Conservation (phyloP, 1,140 invertebrate genomes). For the Formica selysi region DNA sequence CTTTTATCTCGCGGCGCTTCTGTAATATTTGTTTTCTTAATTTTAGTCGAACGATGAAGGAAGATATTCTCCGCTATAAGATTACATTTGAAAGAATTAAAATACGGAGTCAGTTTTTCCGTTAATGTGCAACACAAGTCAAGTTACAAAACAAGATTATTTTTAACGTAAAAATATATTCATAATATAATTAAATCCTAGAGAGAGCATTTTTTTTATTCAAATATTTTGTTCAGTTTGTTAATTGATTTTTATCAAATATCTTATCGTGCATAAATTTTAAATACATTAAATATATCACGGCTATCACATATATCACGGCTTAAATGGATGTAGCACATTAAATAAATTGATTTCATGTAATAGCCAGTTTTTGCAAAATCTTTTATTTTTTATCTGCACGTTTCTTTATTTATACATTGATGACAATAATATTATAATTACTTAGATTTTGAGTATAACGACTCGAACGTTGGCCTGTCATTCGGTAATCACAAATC, state of each 20-base stretch:
- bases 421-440: slow-evolving; percentile 21
- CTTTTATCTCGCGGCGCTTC: slow-evolving; percentile 83
- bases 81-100: slow-evolving; percentile 50
- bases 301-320: not conserved
- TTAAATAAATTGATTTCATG: slow-evolving; percentile 48
- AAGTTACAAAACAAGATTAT: slow-evolving; percentile 26
- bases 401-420: not conserved
- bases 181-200: not conserved
- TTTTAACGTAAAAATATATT: not conserved
- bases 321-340: not conserved
- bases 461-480: slow-evolving; percentile 60
- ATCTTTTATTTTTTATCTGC: not conserved
- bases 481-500: slow-evolving; percentile 67
- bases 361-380: slow-evolving; percentile 10
- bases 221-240: not conserved
- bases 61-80: slow-evolving; percentile 23
- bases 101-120: slow-evolving; percentile 25
- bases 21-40: slow-evolving; percentile 77
- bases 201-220: not conserved
- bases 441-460: slow-evolving; percentile 54
- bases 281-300: not conserved
- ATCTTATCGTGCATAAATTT: not conserved
- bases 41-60: slow-evolving; percentile 54
- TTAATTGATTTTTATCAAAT: slow-evolving; percentile 28
- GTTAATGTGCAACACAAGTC: not conserved